A percentile compares a stretch with the other conserved stretches of the same genome.
Conservation (phyloP, 2,113 vertebrate genomes). For the Malaclemys terrapin region DNA sequence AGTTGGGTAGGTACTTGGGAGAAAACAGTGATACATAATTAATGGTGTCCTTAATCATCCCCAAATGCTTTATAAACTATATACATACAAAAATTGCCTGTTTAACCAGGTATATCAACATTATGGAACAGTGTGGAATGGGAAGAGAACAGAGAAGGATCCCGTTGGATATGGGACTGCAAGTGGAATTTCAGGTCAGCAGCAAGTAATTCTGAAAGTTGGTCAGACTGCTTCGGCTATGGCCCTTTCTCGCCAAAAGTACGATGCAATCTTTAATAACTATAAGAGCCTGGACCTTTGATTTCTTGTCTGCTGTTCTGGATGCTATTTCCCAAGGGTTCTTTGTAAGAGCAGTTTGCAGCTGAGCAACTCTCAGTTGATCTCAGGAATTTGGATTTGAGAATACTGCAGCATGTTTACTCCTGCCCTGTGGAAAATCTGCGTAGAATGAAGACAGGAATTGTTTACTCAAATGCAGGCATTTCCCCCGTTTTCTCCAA, state of each 20-base stretch:
- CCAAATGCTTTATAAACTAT: not conserved
- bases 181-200: not conserved
- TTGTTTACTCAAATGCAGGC: rapidly evolving
- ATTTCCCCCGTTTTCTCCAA: not conserved
- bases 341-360: not conserved
- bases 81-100: not conserved
- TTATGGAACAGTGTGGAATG: rapidly evolving
- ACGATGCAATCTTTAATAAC: rapidly evolving
- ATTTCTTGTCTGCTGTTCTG: not conserved
- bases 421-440: rapidly evolving
- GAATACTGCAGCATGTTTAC: not conserved
- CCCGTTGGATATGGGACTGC: not conserved
- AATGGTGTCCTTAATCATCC: not conserved
- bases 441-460: rapidly evolving
- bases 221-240: rapidly evolving
- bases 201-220: not conserved
- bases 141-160: not conserved
- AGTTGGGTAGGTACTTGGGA: not conserved
- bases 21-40: not conserved
- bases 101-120: not conserved
- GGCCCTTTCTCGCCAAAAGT: not conserved
- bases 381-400: not conserved
- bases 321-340: not conserved
- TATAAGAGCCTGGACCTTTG: not conserved
- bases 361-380: not conserved